phyloP scores from a whole-genome alignment of 2,888 invertebrate genomes.

The Merodon equestris region DNA sequence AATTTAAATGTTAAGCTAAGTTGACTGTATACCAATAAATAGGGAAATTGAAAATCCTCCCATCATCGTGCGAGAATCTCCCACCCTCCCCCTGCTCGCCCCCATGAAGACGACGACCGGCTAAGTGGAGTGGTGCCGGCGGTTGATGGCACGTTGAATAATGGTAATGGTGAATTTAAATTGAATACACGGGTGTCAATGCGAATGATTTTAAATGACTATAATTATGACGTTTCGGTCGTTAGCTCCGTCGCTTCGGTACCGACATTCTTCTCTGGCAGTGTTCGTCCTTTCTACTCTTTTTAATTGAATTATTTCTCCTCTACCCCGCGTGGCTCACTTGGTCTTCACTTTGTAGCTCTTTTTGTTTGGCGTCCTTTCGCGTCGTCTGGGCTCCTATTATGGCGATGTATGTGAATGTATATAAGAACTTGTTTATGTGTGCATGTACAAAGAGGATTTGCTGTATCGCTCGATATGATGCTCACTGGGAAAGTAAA shows the following conservation, averaged over 20 bases:
- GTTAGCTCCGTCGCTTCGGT: constrained; percentile 2
- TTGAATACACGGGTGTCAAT: constrained; percentile 59
- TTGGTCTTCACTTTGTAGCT: not conserved
- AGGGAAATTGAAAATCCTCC: constrained; percentile 13
- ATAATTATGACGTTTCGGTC: constrained; percentile 57
- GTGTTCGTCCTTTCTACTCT: constrained; percentile 2
- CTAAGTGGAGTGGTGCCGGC: no score
- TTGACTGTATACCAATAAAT: no score
- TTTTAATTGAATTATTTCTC: constrained; percentile 36
- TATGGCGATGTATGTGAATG: no score
- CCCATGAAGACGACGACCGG: no score
- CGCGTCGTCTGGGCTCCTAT: not conserved
- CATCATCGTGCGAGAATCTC: no score
- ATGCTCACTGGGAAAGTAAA: constrained; percentile 62
- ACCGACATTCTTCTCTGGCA: not conserved
- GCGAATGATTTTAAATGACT: constrained; percentile 66
- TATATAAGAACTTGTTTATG: no score
- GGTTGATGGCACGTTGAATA: constrained; percentile 42
- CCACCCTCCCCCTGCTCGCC: no score
- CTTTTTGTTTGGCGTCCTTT: not conserved
- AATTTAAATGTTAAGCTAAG: no score
- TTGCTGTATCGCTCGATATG: constrained; percentile 58
- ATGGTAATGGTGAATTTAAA: constrained; percentile 46
- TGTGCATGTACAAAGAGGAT: no score
- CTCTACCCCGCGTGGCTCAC: no score